Evolutionary conservation across 2,888 invertebrate genomes (phyloP), one percentile per base, ranked within the genome.

Genomic region (Gymnocheta viridis): DNA sequence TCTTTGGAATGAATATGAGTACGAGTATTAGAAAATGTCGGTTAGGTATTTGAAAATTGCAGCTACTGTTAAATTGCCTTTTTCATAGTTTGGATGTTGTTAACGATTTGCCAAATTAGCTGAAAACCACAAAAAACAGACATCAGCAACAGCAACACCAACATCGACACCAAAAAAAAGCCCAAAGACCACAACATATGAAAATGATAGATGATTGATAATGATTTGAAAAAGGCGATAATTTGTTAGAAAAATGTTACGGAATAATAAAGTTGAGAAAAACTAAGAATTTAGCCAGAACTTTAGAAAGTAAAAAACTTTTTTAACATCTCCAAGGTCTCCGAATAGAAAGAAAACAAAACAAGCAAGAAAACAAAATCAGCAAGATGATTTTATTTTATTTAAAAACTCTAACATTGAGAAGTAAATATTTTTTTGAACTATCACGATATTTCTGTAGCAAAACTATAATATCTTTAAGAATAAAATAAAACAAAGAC

Each of bases 11-110:
- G 54, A 72, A 76, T 81, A 76, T 81, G 62, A 81, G 80, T 79
- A 84, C 85, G 58, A 80, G 74, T 80, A 85, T 86, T 85, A 86
- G 86, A 86, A 80, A 79, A 86, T 85, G 82, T 85, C 67, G 85
- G 85, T 83, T 74, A 85, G 85, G 85, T 86, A 86, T 86, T 86
- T 86, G 85, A 85, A 86, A 86, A 86, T 86, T 86, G 85, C 85
- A 67, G 85, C 84, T 86, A 86, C 86, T 85, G 85, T 86, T 85
- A 85, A 85, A 86, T 86, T 86, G 82, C 85, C 81, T 70, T 84
- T 84, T 84, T 84, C 73, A 84, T 77, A 81, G 62, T 67, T 69
- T 64, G 62, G 73, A 41, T 81, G 81, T 81, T 84, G 84, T 84
- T 84, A 84, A 84, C 84, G 84, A 84, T 84, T 81, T 84, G 81